Conservation (phyloP, 2,888 invertebrate genomes). For the Nomada ferruginata region DNA sequence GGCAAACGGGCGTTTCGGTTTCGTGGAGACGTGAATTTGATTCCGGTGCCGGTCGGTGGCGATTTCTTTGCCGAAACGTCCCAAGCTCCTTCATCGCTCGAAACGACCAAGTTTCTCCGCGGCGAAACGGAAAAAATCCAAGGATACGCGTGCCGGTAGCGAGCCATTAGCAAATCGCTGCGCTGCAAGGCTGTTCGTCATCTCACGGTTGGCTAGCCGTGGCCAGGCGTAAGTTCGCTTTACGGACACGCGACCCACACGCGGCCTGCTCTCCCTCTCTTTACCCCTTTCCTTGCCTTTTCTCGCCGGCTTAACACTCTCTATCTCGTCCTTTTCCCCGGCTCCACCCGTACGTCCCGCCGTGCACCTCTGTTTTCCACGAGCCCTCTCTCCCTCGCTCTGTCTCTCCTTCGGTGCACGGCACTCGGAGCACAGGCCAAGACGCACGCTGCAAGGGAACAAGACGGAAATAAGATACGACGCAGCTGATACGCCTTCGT, state of each 20-base stretch:
- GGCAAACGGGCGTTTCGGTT: constrained; percentile 39
- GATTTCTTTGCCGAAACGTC: neutral
- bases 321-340: constrained; percentile 6
- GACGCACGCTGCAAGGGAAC: constrained; percentile 61
- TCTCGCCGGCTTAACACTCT: neutral
- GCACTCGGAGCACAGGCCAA: constrained; percentile 24
- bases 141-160: constrained; percentile 68
- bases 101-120: neutral
- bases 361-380: constrained; percentile 20
- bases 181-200: constrained; percentile 75
- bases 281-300: constrained; percentile 1
- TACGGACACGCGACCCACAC: constrained; percentile 81
- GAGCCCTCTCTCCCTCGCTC: neutral
- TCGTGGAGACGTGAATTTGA: constrained; percentile 55
- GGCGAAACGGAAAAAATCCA: constrained; percentile 24
- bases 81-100: neutral
- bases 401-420: neutral
- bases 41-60: neutral
- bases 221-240: constrained; percentile 67
- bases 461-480: constrained; percentile 82
- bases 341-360: neutral
- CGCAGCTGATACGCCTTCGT: constrained; percentile 82
- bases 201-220: constrained; percentile 79
- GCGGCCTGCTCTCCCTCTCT: constrained; percentile 66
- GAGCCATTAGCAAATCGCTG: constrained; percentile 72